Evolutionary conservation across 2,797 vertebrate genomes (phyloP).

Genomic region (Lacerta viridis): DNA sequence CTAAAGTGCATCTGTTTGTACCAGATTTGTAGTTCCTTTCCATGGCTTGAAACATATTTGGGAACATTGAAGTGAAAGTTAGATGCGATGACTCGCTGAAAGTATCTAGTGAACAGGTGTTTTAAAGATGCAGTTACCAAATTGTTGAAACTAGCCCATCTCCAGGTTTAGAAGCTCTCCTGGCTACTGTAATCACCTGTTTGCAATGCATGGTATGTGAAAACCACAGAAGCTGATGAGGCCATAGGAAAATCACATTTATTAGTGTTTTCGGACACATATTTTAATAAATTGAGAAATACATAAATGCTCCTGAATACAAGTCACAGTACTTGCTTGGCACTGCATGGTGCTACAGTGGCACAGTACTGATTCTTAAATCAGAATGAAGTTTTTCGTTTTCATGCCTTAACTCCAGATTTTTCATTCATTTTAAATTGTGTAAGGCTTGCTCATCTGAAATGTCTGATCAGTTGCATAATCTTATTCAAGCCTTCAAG

Average conservation of each 20-base stretch:
- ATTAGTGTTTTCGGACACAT: not conserved
- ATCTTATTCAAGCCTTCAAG: not conserved
- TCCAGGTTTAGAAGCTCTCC: slow-evolving; percentile 29
- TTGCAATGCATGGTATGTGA: slow-evolving; percentile 13
- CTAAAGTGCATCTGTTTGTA: slow-evolving; percentile 51
- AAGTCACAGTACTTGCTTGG: not conserved
- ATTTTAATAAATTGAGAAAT: not conserved
- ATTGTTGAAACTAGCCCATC: not conserved
- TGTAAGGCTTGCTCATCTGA: not conserved
- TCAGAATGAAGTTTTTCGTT: slow-evolving; percentile 36
- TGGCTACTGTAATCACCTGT: slow-evolving; percentile 32
- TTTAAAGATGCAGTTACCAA: slow-evolving; percentile 56
- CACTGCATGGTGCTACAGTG: not conserved
- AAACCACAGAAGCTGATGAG: slow-evolving; percentile 14
- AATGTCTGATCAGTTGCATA: slow-evolving; percentile 10
- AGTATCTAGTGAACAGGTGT: slow-evolving; percentile 64
- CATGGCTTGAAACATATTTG: slow-evolving; percentile 58
- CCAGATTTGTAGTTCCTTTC: slow-evolving; percentile 36
- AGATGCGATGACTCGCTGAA: slow-evolving; percentile 46
- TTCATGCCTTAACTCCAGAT: not conserved
- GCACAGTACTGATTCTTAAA: not conserved
- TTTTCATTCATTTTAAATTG: not conserved
- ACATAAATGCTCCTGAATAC: not conserved
- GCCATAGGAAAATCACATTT: slow-evolving; percentile 14
- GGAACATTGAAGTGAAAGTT: slow-evolving; percentile 45